Percentiles rank a stretch among this genome's conserved stretches.
Evolutionary conservation across 2,113 vertebrate genomes (phyloP).

Genomic region (Alexandromys fortis): DNA sequence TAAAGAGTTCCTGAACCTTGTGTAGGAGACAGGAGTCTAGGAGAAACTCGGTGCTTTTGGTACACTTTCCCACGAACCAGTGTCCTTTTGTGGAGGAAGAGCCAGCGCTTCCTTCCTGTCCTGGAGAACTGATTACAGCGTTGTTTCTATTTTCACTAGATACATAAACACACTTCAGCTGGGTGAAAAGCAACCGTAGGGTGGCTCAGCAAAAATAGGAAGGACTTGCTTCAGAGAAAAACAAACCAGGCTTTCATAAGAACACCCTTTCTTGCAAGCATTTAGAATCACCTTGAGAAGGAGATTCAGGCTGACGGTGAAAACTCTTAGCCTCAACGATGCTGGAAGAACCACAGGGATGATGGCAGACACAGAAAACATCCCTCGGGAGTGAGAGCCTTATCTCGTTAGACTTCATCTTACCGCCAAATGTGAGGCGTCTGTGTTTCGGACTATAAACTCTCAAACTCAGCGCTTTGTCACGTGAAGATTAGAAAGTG

Average conservation of each 20-base stretch:
- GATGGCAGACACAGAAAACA: too few relatives aligned
- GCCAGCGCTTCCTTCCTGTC: constrained; percentile 68
- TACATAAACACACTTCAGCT: constrained; percentile 62
- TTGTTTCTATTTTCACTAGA: constrained; percentile 76
- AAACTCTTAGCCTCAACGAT: background rate
- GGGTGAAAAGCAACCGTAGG: constrained; percentile 32
- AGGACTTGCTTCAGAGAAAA: constrained; percentile 7
- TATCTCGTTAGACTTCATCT: background rate
- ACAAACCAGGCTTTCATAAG: background rate
- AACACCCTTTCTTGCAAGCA: background rate
- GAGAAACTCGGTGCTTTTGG: background rate
- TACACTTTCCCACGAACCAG: constrained; percentile 56
- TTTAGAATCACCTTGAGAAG: background rate
- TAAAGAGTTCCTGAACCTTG: background rate
- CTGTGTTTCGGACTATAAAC: constrained; percentile 44
- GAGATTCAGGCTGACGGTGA: constrained; percentile 9
- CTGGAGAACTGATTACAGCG: constrained; percentile 67
- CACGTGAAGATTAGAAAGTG: background rate
- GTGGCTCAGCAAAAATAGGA: constrained; percentile 66
- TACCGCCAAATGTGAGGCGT: constrained; percentile 35
- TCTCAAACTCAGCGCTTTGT: constrained; percentile 10
- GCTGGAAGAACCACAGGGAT: constrained; percentile 19
- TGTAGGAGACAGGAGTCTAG: background rate
- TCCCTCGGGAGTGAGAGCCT: constrained; percentile 43
- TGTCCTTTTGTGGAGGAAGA: constrained; percentile 60